Percentiles rank a stretch among this genome's conserved stretches.
phyloP scores from a whole-genome alignment of 2,113 vertebrate species.

The Notiomystis cincta region DNA sequence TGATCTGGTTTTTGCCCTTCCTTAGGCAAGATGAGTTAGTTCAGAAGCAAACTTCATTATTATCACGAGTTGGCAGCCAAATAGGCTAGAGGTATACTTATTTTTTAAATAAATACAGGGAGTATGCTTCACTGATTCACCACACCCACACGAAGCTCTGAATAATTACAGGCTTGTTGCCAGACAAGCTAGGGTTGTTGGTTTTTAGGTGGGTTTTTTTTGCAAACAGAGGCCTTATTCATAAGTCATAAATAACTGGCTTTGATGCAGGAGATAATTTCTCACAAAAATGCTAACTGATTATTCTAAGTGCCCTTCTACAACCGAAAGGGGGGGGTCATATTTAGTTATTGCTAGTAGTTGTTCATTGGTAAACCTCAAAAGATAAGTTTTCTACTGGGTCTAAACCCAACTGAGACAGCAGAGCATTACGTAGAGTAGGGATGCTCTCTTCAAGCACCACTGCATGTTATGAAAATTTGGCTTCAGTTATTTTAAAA shows the following conservation, averaged over 20 bases:
- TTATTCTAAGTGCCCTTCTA: not conserved
- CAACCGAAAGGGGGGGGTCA: not conserved
- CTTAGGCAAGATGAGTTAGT: constrained; percentile 24
- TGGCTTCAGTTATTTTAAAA: not conserved
- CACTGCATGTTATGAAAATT: not conserved
- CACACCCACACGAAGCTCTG: not conserved
- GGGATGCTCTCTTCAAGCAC: not conserved
- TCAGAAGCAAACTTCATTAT: constrained; percentile 24
- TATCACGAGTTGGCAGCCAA: not conserved
- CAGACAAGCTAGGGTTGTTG: not conserved
- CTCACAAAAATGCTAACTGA: not conserved
- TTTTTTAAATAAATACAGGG: constrained; percentile 49
- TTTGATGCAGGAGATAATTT: not conserved
- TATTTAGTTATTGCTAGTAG: not conserved
- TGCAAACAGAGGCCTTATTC: constrained; percentile 13
- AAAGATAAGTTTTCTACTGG: not conserved
- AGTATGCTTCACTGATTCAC: constrained; percentile 26
- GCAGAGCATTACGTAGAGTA: not conserved
- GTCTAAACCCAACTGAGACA: not conserved
- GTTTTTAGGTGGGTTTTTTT: not conserved
- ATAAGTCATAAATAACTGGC: constrained; percentile 23
- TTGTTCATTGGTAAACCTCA: not conserved
- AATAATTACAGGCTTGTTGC: constrained; percentile 44
- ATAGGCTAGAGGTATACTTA: not conserved
- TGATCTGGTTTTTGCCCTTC: not conserved